These are phyloP conservation scores for Spea bombifrons DNA, from an alignment of 2,113 vertebrate genomes.

Conservation along the genomic window DNA sequence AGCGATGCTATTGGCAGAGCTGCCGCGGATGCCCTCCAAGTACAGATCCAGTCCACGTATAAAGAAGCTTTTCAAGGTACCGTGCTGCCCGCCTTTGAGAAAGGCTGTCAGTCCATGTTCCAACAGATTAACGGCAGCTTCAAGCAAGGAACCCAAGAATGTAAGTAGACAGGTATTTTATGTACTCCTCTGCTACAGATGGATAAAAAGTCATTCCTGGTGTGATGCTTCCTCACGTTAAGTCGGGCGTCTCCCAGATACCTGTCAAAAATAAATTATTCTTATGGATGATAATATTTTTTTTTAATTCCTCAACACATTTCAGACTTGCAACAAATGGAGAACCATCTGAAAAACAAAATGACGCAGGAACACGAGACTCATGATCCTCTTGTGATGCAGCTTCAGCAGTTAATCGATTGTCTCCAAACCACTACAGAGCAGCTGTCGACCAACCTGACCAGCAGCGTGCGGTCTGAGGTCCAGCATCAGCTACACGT, in stretches of 20 bases:
- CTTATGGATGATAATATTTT: too few relatives aligned
- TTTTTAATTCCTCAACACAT: neutral
- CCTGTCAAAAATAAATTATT: too few relatives aligned
- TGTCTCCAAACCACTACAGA: constrained; percentile 81
- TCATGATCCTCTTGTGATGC: constrained; percentile 77
- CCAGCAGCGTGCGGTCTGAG: constrained; percentile 79
- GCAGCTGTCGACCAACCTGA: constrained; percentile 77
- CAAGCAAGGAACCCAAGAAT: constrained; percentile 94
- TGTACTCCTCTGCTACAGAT: neutral
- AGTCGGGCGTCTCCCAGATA: too few relatives aligned
- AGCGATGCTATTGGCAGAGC: constrained; percentile 88
- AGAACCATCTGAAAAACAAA: constrained; percentile 82
- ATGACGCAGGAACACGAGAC: constrained; percentile 84
- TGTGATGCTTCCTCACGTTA: too few relatives aligned
- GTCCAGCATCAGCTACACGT: constrained; percentile 91
- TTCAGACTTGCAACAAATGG: constrained; percentile 91
- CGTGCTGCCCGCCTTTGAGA: constrained; percentile 90
- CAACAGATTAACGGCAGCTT: constrained; percentile 98
- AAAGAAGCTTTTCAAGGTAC: constrained; percentile 90
- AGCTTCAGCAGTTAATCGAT: constrained; percentile 84
- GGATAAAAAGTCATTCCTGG: too few relatives aligned
- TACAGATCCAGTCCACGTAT: constrained; percentile 87
- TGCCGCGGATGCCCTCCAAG: constrained; percentile 87
- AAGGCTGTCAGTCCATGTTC: constrained; percentile 97
- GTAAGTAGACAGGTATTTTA: constrained; percentile 65